These are phyloP conservation scores for Netelia virgata DNA, from an alignment of 2,888 invertebrate genomes.

Conservation along the genomic window DNA sequence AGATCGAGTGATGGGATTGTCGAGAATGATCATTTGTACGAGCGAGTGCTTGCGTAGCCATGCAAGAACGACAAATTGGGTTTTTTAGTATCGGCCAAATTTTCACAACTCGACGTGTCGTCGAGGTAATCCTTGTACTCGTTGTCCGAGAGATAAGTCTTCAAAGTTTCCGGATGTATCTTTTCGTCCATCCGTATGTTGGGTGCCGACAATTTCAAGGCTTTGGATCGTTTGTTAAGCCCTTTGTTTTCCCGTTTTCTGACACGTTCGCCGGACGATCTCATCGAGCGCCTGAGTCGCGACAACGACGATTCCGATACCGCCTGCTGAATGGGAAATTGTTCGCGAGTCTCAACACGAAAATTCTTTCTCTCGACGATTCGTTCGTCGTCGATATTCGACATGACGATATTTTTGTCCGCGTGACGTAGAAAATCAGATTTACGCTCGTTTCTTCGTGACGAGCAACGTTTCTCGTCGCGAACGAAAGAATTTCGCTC, in stretches of 20 bases:
- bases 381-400: conserved; percentile 34
- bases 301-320: conserved; percentile 41
- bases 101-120: conserved; percentile 57
- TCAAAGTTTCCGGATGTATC: conserved; percentile 67
- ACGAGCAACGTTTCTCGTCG: conserved; percentile 26
- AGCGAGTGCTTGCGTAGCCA: conserved; percentile 74
- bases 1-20: conserved; percentile 41
- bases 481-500: background rate
- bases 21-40: conserved; percentile 66
- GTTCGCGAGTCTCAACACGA: background rate
- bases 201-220: conserved; percentile 56
- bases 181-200: conserved; percentile 65
- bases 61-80: conserved; percentile 76
- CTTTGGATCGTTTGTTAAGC: conserved; percentile 14
- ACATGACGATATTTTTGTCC: conserved; percentile 34
- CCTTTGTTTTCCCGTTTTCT: conserved; percentile 20
- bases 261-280: conserved; percentile 27
- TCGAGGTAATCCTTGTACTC: conserved; percentile 67
- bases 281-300: background rate
- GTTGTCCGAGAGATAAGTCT: conserved; percentile 66
- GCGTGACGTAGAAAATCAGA: conserved; percentile 42
- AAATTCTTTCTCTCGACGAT: conserved; percentile 47
- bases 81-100: conserved; percentile 34
- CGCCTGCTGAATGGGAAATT: conserved; percentile 16
- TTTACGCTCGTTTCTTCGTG: conserved; percentile 35